A percentile compares a stretch with the other conserved stretches of the same genome.
phyloP scores from a whole-genome alignment of 2,888 invertebrate species.

The Diachrysia chrysitis region DNA sequence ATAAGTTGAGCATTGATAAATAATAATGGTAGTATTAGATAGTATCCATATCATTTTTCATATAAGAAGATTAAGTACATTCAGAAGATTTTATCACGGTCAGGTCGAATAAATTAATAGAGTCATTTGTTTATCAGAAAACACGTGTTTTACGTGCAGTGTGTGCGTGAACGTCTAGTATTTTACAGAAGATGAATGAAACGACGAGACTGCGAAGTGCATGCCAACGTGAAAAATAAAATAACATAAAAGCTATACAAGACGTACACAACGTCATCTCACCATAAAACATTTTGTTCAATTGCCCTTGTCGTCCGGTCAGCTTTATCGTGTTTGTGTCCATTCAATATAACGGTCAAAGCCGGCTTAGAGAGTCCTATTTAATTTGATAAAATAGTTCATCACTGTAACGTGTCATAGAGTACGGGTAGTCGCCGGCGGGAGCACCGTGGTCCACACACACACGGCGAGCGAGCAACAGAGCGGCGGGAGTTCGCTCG shows the following conservation, averaged over 20 bases:
- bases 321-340: slow-evolving; percentile 77
- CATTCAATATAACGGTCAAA: slow-evolving; percentile 76
- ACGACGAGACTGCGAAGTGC: slow-evolving; percentile 75
- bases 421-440: slow-evolving; percentile 57
- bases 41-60: slow-evolving; percentile 16
- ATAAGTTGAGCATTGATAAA: slow-evolving; percentile 27
- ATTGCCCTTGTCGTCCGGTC: slow-evolving; percentile 77
- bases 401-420: slow-evolving; percentile 82
- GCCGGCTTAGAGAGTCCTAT: slow-evolving; percentile 64
- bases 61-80: slow-evolving; percentile 16
- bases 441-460: slow-evolving; percentile 51
- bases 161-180: slow-evolving; percentile 79
- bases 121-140: slow-evolving; percentile 44
- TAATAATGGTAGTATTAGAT: slow-evolving; percentile 16
- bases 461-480: slow-evolving; percentile 66
- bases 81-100: slow-evolving; percentile 9
- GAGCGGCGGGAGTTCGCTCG: slow-evolving; percentile 76
- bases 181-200: slow-evolving; percentile 71
- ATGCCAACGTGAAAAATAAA: slow-evolving; percentile 80
- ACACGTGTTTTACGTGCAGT: slow-evolving; percentile 73
- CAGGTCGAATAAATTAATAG: slow-evolving; percentile 18
- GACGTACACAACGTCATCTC: slow-evolving; percentile 83
- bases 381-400: slow-evolving; percentile 78
- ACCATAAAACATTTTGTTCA: slow-evolving; percentile 88
- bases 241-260: slow-evolving; percentile 76